Evolutionary conservation across 2,888 invertebrate species (phyloP), one percentile per base, ranked within the genome.

Genomic region (Archips crataeganus): DNA sequence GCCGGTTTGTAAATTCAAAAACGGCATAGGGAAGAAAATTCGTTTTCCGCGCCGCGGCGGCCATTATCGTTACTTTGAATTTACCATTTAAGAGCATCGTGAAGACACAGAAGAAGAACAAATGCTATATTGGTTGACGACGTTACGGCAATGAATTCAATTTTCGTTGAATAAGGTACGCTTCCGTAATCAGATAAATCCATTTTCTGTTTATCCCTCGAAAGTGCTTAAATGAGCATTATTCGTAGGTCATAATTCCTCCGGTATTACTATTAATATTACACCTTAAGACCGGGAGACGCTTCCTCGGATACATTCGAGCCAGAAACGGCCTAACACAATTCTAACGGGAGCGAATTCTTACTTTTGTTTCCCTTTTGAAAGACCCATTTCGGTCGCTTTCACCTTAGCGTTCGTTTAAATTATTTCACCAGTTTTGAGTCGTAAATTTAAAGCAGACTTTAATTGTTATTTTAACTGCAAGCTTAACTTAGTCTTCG

Each of bases 381-480:
- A 90, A 90, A 90, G 90, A 82, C 86, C 86, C 88, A 88, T 92
- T 93, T 91, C 79, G 88, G 84, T 87, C 85, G 89, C 85, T 84
- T 85, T 85, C 85, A 83, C 89, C 88, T 85, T 85, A 85, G 82
- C 82, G 87, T 88, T 84, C 87, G 88, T 88, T 92, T 89, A 90
- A 93, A 93, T 93, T 91, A 93, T 93, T 94, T 92, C 88, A 85
- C 88, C 92, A 89, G 92, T 93, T 93, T 90, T 86, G 86, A 93
- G 93, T 92, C 94, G 91, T 94, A 94, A 94, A 94, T 94, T 94
- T 93, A 82, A 86, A 85, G 85, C 84, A 87, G 94, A 94, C 94
- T 94, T 94, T 94, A 94, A 94, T 94, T 94, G 93, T 94, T 93
- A 93, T 92, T 94, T 94, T 94, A 93, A 94, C 93, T 94, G 94